A percentile compares a stretch with the other conserved stretches of the same genome.
phyloP scores from a whole-genome alignment of 2,888 invertebrate genomes.

The Stramonita haemastoma region DNA sequence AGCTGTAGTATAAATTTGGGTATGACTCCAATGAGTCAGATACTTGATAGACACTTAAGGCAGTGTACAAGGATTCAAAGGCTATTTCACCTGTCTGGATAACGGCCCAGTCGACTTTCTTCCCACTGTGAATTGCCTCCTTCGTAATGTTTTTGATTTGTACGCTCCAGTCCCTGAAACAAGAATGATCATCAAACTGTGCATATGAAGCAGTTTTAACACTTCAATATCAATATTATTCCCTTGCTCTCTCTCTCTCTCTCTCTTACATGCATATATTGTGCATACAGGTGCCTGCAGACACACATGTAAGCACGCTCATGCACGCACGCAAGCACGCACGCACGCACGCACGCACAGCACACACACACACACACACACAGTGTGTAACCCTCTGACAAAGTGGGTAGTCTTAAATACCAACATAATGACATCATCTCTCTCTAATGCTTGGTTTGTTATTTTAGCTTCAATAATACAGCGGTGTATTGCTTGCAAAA shows the following conservation, averaged over 20 bases:
- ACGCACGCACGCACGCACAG: background rate
- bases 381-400: too few relatives aligned
- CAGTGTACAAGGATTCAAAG: background rate
- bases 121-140: conserved; percentile 59
- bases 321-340: conserved; percentile 12
- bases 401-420: too few relatives aligned
- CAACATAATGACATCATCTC: too few relatives aligned
- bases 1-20: too few relatives aligned
- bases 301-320: conserved; percentile 12
- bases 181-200: background rate
- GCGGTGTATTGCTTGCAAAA: too few relatives aligned
- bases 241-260: background rate
- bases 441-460: too few relatives aligned
- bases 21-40: too few relatives aligned
- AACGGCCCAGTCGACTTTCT: conserved; percentile 51
- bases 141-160: conserved; percentile 53
- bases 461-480: too few relatives aligned
- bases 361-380: background rate
- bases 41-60: too few relatives aligned
- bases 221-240: too few relatives aligned
- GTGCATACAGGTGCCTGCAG: background rate
- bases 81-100: conserved; percentile 42
- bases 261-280: background rate
- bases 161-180: conserved; percentile 50
- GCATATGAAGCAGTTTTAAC: too few relatives aligned